Conservation (phyloP, 2,113 vertebrate genomes). For the Lichenostomus cassidix region DNA sequence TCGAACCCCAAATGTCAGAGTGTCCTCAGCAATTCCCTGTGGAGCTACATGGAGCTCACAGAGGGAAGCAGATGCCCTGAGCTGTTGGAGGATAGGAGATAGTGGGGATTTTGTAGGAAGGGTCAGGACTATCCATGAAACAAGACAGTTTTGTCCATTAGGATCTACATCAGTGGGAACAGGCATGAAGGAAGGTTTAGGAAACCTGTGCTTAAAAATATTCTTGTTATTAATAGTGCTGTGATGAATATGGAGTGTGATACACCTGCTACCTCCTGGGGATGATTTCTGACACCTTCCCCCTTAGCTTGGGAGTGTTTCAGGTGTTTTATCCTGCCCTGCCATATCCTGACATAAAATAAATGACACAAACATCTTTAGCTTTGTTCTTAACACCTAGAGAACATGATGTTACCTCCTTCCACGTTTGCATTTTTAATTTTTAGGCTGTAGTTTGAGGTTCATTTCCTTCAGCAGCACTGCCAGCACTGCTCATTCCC, state of each 20-base stretch:
- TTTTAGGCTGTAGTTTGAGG: background rate
- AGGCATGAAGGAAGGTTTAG: background rate
- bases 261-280: background rate
- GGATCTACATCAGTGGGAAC: background rate
- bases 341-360: background rate
- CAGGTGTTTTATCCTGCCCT: background rate
- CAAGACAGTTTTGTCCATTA: background rate
- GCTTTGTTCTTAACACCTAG: slow-evolving; percentile 13
- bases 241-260: background rate
- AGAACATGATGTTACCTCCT: background rate
- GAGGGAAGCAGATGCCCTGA: background rate
- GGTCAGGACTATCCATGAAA: background rate
- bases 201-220: slow-evolving; percentile 12
- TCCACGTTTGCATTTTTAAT: background rate
- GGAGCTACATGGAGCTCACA: background rate
- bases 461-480: background rate
- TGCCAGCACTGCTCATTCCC: background rate
- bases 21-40: background rate
- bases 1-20: background rate
- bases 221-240: background rate
- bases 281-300: background rate
- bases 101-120: background rate
- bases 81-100: background rate
- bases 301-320: background rate
- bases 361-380: slow-evolving; percentile 13